These are phyloP conservation scores for Anoura caudifer DNA, from an alignment of 2,113 vertebrate genomes.

Conservation along the genomic window DNA sequence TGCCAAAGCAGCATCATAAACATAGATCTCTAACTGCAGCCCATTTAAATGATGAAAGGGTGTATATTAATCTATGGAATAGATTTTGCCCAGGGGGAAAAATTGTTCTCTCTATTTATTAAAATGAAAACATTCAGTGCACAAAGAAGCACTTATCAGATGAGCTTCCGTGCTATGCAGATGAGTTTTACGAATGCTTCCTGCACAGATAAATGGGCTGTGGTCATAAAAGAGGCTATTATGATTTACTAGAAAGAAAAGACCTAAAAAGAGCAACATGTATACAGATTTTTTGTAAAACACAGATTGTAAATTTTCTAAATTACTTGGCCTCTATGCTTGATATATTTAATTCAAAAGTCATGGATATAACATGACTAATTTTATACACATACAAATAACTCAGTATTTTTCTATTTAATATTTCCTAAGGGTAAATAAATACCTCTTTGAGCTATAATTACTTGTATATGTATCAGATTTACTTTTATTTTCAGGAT, in stretches of 20 bases:
- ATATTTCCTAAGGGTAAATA: neutral
- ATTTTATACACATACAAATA: neutral
- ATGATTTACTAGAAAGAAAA: constrained; percentile 40
- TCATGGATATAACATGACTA: neutral
- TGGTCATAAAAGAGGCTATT: neutral
- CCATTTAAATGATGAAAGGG: constrained; percentile 68
- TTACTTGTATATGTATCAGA: neutral
- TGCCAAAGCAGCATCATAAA: constrained; percentile 42
- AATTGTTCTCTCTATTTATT: constrained; percentile 53
- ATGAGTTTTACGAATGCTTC: constrained; percentile 43
- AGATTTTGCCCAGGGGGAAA: constrained; percentile 44
- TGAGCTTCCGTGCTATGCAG: neutral
- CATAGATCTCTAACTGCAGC: constrained; percentile 49
- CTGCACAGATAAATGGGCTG: constrained; percentile 52
- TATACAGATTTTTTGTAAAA: neutral
- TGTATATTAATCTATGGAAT: constrained; percentile 63
- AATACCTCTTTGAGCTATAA: neutral
- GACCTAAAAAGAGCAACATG: constrained; percentile 33
- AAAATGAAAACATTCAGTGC: constrained; percentile 53
- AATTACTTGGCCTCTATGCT: neutral
- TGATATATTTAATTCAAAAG: constrained; percentile 29
- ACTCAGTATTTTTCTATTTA: neutral
- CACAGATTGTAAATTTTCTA: neutral
- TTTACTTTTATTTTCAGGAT: neutral
- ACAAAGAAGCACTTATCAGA: constrained; percentile 40